A percentile compares a stretch with the other conserved stretches of the same genome.
These are phyloP conservation scores for Drosophila chauvacae DNA, from an alignment of 1,140 invertebrate species.

Conservation along the genomic window DNA sequence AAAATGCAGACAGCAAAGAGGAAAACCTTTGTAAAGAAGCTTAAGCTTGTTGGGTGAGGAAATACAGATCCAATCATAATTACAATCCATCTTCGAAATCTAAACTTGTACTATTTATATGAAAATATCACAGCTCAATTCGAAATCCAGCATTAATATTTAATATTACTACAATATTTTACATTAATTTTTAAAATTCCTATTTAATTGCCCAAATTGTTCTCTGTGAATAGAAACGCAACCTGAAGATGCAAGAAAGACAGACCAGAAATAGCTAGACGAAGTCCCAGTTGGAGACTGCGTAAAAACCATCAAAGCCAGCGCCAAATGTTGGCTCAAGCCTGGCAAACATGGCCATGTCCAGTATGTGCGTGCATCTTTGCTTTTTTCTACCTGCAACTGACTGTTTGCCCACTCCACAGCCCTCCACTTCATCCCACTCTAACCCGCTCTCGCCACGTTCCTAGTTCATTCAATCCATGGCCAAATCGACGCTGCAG, in stretches of 20 bases:
- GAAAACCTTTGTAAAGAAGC: background rate
- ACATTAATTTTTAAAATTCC: background rate
- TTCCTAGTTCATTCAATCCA: constrained; percentile 29
- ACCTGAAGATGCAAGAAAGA: constrained; percentile 5
- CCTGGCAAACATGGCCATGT: constrained; percentile 63
- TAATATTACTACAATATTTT: background rate
- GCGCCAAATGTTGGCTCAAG: constrained; percentile 71
- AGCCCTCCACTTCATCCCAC: constrained; percentile 4
- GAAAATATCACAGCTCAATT: background rate
- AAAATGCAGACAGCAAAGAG: background rate
- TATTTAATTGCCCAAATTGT: background rate
- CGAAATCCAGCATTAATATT: too few species aligned
- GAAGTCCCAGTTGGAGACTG: constrained; percentile 26
- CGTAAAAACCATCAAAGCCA: constrained; percentile 72
- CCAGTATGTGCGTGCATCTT: constrained; percentile 51
- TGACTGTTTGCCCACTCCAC: constrained; percentile 10
- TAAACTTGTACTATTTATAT: background rate
- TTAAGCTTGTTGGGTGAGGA: too few species aligned
- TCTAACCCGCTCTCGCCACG: background rate
- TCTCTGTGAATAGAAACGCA: constrained; percentile 5
- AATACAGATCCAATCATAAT: too few species aligned
- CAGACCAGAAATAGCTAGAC: constrained; percentile 33
- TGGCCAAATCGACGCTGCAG: constrained; percentile 43
- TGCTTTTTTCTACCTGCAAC: constrained; percentile 34
- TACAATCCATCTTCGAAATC: accelerated